A percentile compares a stretch with the other conserved stretches of the same genome.
These are phyloP conservation scores for Quadriops clusia DNA, from an alignment of 2,888 invertebrate genomes.

Conservation along the genomic window DNA sequence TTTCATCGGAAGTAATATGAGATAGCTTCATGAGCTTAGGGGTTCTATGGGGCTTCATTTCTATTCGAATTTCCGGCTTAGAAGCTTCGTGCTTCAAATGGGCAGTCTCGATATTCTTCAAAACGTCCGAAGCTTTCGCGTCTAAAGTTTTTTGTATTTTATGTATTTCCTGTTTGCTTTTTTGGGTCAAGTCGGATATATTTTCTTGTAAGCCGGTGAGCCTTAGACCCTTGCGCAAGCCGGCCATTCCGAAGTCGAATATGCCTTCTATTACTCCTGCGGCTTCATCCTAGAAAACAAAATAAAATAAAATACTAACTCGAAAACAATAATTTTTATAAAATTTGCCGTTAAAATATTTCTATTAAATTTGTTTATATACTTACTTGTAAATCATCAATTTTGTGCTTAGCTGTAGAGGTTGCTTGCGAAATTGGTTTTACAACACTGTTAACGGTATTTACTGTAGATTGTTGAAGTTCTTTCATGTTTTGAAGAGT, in stretches of 20 bases:
- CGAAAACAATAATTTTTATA: slow-evolving; percentile 1
- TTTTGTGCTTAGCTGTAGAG: slow-evolving; percentile 47
- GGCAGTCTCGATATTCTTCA: too few species aligned
- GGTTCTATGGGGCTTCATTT: slow-evolving; percentile 5
- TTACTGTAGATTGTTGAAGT: slow-evolving; percentile 38
- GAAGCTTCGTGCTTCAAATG: too few species aligned
- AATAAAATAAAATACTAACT: background rate
- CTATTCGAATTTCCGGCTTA: too few species aligned
- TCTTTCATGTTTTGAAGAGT: slow-evolving; percentile 39
- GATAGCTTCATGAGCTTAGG: slow-evolving; percentile 19
- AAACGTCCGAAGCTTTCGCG: too few species aligned
- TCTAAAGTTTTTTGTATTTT: too few species aligned
- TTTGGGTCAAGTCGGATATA: too few species aligned
- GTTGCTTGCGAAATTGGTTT: slow-evolving; percentile 32
- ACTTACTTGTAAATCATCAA: slow-evolving; percentile 51
- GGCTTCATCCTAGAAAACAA: slow-evolving; percentile 43
- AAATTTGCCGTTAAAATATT: slow-evolving; percentile 5
- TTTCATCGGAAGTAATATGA: slow-evolving; percentile 17
- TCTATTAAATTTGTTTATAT: too few species aligned
- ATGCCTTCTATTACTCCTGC: slow-evolving; percentile 53
- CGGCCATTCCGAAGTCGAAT: slow-evolving; percentile 50
- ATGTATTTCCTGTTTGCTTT: slow-evolving; percentile 3
- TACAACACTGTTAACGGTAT: slow-evolving; percentile 38
- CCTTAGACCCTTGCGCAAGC: slow-evolving; percentile 45
- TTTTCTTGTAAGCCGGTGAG: slow-evolving; percentile 49